Evolutionary conservation across 1,140 invertebrate species (phyloP).

Genomic region (Drosophila insularis): DNA sequence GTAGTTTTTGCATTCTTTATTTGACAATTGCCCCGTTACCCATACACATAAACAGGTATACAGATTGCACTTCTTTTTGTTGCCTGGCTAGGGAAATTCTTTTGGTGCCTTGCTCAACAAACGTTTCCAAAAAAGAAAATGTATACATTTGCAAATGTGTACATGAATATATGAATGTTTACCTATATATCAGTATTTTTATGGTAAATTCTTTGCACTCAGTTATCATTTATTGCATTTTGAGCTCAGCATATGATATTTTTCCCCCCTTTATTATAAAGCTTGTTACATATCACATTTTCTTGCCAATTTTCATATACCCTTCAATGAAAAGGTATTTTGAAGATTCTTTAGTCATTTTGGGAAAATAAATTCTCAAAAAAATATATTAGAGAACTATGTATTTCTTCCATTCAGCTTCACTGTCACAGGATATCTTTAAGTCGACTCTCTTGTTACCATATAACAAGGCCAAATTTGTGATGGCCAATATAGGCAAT

Average conservation of each 20-base stretch:
- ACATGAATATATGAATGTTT: background rate
- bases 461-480: background rate
- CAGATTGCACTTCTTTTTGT: background rate
- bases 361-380: no score
- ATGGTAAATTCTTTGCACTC: constrained; percentile 44
- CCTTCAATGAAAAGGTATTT: background rate
- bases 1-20: background rate
- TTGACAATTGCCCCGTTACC: constrained; percentile 7
- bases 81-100: constrained; percentile 1
- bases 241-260: constrained; percentile 49
- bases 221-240: constrained; percentile 62
- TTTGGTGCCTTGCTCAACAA: background rate
- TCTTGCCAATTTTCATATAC: background rate
- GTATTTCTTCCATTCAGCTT: no score
- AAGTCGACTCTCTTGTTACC: constrained; percentile 3
- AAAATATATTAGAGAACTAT: no score
- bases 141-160: background rate
- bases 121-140: background rate
- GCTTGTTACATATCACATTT: constrained; percentile 15
- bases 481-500: constrained; percentile 7
- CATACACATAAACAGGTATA: background rate
- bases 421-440: background rate
- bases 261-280: constrained; percentile 50
- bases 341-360: no score
- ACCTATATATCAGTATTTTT: constrained; percentile 20